Evolutionary conservation across 2,888 invertebrate species (phyloP).

Genomic region (Mythimna albipuncta): DNA sequence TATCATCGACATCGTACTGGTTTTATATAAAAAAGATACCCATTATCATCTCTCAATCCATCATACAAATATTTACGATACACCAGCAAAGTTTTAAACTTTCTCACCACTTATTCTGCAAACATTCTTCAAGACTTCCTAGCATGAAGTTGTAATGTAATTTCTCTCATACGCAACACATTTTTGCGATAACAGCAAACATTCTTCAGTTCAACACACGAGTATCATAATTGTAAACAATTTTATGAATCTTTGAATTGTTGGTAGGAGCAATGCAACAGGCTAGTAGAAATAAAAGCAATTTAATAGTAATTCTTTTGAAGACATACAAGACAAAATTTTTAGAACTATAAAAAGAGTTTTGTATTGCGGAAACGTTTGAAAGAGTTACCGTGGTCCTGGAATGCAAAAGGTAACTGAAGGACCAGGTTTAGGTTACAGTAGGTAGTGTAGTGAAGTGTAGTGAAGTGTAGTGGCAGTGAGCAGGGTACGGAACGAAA

Average conservation of each 20-base stretch:
- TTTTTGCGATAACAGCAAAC: conserved; percentile 37
- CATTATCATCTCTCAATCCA: conserved; percentile 9
- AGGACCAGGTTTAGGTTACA: too few relatives aligned
- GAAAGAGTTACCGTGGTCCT: too few relatives aligned
- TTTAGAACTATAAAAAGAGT: too few relatives aligned
- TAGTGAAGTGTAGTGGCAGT: too few relatives aligned
- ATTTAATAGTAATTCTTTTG: conserved; percentile 15
- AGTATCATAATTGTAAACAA: conserved; percentile 24
- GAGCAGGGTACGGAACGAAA: too few relatives aligned
- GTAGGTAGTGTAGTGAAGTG: too few relatives aligned
- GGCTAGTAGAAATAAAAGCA: background rate
- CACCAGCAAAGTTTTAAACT: conserved; percentile 14
- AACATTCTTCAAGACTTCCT: conserved; percentile 25
- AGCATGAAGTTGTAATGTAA: conserved; percentile 22
- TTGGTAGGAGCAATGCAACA: conserved; percentile 46
- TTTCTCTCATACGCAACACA: conserved; percentile 31
- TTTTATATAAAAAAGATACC: too few relatives aligned
- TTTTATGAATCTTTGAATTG: conserved; percentile 45
- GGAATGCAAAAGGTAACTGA: too few relatives aligned
- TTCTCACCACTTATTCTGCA: background rate
- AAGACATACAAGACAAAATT: background rate
- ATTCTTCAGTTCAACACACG: conserved; percentile 28
- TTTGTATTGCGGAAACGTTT: too few relatives aligned
- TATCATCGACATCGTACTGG: too few relatives aligned
- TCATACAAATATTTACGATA: conserved; percentile 8